phyloP scores from a whole-genome alignment of 2,113 vertebrate species.

The Chroicocephalus ridibundus region DNA sequence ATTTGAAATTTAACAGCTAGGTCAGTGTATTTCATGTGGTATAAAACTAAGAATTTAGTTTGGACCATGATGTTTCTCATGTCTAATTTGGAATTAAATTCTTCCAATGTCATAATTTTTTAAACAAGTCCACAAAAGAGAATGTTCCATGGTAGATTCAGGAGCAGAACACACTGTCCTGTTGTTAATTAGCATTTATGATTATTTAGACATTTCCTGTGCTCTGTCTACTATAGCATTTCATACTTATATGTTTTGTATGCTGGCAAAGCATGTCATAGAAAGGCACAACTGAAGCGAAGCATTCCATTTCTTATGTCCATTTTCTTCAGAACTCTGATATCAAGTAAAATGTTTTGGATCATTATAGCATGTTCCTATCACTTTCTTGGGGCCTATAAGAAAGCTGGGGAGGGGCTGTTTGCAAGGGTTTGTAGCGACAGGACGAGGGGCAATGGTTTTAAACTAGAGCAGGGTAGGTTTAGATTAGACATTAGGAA shows the following conservation, averaged over 20 bases:
- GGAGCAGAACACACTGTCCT: background rate
- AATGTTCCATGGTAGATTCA: background rate
- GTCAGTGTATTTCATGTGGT: background rate
- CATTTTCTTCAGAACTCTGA: background rate
- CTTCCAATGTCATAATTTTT: background rate
- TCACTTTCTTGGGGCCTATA: background rate
- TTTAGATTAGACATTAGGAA: no score
- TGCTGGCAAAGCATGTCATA: background rate
- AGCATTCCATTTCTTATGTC: background rate
- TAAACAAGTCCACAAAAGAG: background rate
- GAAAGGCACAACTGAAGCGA: background rate
- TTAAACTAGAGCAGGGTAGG: no score
- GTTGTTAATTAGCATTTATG: background rate
- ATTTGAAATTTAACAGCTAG: background rate
- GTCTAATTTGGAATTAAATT: background rate
- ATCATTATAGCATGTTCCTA: background rate
- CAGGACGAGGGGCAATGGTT: no score
- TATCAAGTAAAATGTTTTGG: background rate
- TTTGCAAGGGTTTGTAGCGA: no score
- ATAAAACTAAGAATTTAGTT: background rate
- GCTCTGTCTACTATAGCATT: background rate
- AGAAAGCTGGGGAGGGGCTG: no score
- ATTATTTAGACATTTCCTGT: background rate
- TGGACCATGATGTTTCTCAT: background rate
- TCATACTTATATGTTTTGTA: background rate